Conservation (phyloP, 1,140 invertebrate species). For the Schlechtendalia chinensis region DNA sequence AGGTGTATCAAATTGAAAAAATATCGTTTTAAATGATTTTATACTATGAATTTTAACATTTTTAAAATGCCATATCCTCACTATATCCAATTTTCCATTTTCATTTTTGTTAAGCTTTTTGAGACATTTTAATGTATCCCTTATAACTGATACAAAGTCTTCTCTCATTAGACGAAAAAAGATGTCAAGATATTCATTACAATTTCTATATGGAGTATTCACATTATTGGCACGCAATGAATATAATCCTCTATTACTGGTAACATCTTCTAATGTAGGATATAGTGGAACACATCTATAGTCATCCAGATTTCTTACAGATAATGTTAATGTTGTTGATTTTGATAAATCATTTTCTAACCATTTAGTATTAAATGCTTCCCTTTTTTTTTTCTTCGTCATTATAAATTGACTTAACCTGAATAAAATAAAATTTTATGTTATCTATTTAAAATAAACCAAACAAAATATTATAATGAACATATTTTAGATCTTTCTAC, state of each 20-base stretch:
- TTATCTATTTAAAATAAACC: slow-evolving; percentile 1
- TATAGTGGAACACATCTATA: slow-evolving; percentile 51
- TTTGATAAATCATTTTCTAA: slow-evolving; percentile 36
- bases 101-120: not conserved
- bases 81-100: not conserved
- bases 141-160: slow-evolving; percentile 67
- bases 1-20: slow-evolving; percentile 47
- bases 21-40: slow-evolving; percentile 20
- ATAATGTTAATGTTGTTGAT: not conserved
- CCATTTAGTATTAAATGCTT: not conserved
- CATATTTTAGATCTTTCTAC: not conserved
- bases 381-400: not conserved
- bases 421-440: not conserved
- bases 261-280: slow-evolving; percentile 50
- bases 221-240: slow-evolving; percentile 63
- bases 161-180: slow-evolving; percentile 75
- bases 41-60: not conserved
- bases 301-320: not conserved
- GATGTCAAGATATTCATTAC: slow-evolving; percentile 73
- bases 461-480: not conserved
- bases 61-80: slow-evolving; percentile 34
- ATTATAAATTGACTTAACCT: slow-evolving; percentile 8
- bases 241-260: not conserved
- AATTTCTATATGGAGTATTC: slow-evolving; percentile 62
- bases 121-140: slow-evolving; percentile 56